A percentile compares a stretch with the other conserved stretches of the same genome.
phyloP scores from a whole-genome alignment of 2,113 vertebrate species.

The Irena cyanogastra region DNA sequence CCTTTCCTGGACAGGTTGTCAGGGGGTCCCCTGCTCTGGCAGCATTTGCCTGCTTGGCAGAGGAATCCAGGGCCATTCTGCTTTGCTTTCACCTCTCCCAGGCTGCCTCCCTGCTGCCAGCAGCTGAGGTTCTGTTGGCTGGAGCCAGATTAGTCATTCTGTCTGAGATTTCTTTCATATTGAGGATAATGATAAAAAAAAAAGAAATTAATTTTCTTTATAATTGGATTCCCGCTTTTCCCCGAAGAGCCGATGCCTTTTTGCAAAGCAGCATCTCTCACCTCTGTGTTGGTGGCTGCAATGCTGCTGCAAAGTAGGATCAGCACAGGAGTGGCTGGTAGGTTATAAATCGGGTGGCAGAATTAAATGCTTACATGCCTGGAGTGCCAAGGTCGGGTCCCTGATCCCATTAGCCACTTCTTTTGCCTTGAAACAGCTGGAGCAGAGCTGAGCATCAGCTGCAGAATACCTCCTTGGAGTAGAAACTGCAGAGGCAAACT shows the following conservation, averaged over 20 bases:
- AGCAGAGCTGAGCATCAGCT: slow-evolving; percentile 19
- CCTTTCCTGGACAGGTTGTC: accelerated
- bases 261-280: background rate
- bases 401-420: slow-evolving; percentile 15
- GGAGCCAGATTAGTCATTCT: background rate
- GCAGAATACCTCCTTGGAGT: background rate
- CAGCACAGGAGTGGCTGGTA: background rate
- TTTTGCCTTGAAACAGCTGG: background rate
- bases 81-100: background rate
- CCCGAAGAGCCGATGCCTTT: background rate
- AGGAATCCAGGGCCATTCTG: accelerated
- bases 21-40: background rate
- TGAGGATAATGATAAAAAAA: slow-evolving; percentile 4
- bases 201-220: slow-evolving; percentile 18
- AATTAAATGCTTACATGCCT: slow-evolving; percentile 29
- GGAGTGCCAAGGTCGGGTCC: slow-evolving; percentile 14
- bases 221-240: background rate
- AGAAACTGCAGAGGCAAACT: background rate
- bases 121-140: background rate
- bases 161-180: background rate
- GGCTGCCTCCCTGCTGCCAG: background rate
- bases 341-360: slow-evolving; percentile 28
- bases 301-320: background rate
- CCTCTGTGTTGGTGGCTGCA: background rate
- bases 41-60: background rate